Percentiles rank a stretch among this genome's conserved stretches.
Evolutionary conservation across 1,140 invertebrate species (phyloP).

Genomic region (Macrosteles quadrilineatus): DNA sequence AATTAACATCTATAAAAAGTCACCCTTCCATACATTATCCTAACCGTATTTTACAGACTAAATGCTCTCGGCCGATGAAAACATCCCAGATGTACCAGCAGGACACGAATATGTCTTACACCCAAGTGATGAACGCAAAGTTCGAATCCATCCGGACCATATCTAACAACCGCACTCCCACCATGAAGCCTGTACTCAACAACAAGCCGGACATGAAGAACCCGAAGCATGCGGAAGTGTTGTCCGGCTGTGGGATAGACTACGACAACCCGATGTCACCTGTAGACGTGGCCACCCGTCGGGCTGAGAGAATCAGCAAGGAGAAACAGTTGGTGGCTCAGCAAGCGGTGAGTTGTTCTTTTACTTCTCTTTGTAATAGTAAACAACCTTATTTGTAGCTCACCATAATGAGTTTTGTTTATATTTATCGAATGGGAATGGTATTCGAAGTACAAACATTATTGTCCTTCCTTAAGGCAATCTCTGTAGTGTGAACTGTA

Average conservation of each 20-base stretch:
- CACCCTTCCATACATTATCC: too few relatives aligned
- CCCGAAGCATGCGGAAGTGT: slow-evolving; percentile 79
- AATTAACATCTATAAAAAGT: too few relatives aligned
- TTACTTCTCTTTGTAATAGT: too few relatives aligned
- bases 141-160: slow-evolving; percentile 81
- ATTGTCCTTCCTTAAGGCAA: too few relatives aligned
- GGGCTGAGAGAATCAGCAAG: slow-evolving; percentile 80
- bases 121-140: slow-evolving; percentile 67
- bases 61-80: slow-evolving; percentile 70
- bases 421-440: too few relatives aligned
- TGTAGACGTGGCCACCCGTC: slow-evolving; percentile 77
- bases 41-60: slow-evolving; percentile 55
- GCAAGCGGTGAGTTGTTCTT: background rate
- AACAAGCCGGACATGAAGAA: slow-evolving; percentile 70
- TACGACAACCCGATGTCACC: slow-evolving; percentile 85
- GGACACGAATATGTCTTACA: slow-evolving; percentile 81
- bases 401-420: too few relatives aligned
- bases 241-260: slow-evolving; percentile 80
- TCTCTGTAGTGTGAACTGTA: too few relatives aligned
- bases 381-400: too few relatives aligned
- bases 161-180: slow-evolving; percentile 67
- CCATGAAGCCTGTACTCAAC: slow-evolving; percentile 69
- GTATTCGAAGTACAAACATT: too few relatives aligned
- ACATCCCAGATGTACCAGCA: slow-evolving; percentile 80
- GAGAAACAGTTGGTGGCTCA: slow-evolving; percentile 63